These are phyloP conservation scores for Morone saxatilis DNA, from an alignment of 2,113 vertebrate species.

Conservation along the genomic window DNA sequence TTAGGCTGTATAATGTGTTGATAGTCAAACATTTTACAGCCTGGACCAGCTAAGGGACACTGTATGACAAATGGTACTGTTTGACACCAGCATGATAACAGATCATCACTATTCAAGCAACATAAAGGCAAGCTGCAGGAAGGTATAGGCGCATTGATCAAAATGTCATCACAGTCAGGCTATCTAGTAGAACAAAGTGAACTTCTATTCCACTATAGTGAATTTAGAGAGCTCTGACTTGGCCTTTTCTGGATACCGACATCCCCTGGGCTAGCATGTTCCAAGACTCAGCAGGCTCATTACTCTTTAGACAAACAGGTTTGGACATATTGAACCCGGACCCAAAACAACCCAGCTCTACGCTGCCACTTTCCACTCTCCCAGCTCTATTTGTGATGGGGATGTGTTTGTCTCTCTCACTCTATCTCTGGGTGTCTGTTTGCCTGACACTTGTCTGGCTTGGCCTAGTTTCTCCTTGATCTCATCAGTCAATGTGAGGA, in stretches of 20 bases:
- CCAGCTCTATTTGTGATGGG: slow-evolving; percentile 62
- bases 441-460: slow-evolving; percentile 79
- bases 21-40: slow-evolving; percentile 65
- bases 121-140: slow-evolving; percentile 60
- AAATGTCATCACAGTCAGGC: slow-evolving; percentile 68
- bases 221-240: slow-evolving; percentile 60
- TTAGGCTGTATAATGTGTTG: slow-evolving; percentile 57
- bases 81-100: slow-evolving; percentile 71
- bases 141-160: slow-evolving; percentile 75
- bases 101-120: slow-evolving; percentile 78
- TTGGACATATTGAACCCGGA: slow-evolving; percentile 76
- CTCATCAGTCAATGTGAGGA: slow-evolving; percentile 79
- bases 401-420: slow-evolving; percentile 71
- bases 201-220: slow-evolving; percentile 67
- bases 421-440: slow-evolving; percentile 67
- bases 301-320: slow-evolving; percentile 78
- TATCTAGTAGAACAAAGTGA: slow-evolving; percentile 60
- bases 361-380: slow-evolving; percentile 51
- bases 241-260: slow-evolving; percentile 45
- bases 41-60: slow-evolving; percentile 52
- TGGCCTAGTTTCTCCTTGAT: slow-evolving; percentile 80
- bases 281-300: slow-evolving; percentile 62
- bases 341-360: slow-evolving; percentile 68
- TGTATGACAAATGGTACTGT: slow-evolving; percentile 65
- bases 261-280: slow-evolving; percentile 58